Conservation (phyloP, 2,797 vertebrate genomes). For the Arvicola amphibius region DNA sequence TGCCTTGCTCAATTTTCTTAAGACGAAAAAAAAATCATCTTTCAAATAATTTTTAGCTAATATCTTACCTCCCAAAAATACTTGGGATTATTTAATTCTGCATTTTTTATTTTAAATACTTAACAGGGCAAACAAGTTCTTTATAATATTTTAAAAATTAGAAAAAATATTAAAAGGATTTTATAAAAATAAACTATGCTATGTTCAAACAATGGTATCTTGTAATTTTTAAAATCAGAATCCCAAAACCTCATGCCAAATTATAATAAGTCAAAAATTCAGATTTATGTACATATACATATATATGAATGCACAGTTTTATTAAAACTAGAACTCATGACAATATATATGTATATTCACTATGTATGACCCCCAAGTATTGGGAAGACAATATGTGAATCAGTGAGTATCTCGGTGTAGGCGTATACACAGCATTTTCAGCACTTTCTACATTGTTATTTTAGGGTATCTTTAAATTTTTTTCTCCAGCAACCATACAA, state of each 20-base stretch:
- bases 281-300: neutral
- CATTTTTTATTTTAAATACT: constrained; percentile 61
- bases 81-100: neutral
- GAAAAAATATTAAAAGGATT: constrained; percentile 50
- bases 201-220: neutral
- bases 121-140: neutral
- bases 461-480: constrained; percentile 9
- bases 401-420: neutral
- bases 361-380: neutral
- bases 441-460: neutral
- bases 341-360: neutral
- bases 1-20: neutral
- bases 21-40: neutral
- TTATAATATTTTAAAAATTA: constrained; percentile 50
- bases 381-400: neutral
- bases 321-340: constrained; percentile 34
- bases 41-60: constrained; percentile 41
- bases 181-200: neutral
- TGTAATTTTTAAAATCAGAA: constrained; percentile 42
- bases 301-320: neutral
- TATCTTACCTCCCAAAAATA: neutral
- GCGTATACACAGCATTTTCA: neutral
- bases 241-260: constrained; percentile 17
- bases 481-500: constrained; percentile 26
- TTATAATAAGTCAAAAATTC: constrained; percentile 18